A percentile compares a stretch with the other conserved stretches of the same genome.
These are phyloP conservation scores for Heliconius charithonia DNA, from an alignment of 2,888 invertebrate species.

Conservation along the genomic window DNA sequence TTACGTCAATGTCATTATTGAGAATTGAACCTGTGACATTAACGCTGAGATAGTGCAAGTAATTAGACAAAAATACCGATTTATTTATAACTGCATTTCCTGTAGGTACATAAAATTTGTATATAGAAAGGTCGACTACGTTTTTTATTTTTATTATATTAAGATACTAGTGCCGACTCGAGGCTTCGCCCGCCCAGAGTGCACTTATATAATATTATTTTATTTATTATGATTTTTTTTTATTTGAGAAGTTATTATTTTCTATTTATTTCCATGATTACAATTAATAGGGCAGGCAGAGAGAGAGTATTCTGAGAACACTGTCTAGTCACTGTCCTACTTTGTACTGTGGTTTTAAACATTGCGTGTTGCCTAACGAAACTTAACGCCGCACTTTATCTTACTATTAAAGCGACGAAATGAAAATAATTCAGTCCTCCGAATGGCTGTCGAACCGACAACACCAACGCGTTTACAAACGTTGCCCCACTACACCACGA, in stretches of 20 bases:
- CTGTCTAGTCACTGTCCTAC: not conserved
- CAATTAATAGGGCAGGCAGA: not conserved
- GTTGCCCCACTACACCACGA: not conserved
- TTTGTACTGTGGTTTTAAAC: not conserved
- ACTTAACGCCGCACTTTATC: not conserved
- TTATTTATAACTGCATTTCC: not conserved
- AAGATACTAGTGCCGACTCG: no score
- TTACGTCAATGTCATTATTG: slow-evolving; percentile 8
- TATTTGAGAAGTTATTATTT: no score
- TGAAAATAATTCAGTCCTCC: not conserved
- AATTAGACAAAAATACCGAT: not conserved
- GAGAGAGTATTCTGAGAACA: not conserved
- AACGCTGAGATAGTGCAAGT: not conserved
- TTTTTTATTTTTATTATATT: no score
- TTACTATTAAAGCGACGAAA: not conserved
- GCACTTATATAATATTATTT: no score
- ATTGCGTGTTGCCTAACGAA: not conserved
- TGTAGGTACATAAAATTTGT: not conserved
- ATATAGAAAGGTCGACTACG: no score
- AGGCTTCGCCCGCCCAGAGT: no score
- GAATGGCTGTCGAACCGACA: not conserved
- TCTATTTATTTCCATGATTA: no score
- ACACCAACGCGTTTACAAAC: not conserved
- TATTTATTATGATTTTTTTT: no score
- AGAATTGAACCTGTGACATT: not conserved